Evolutionary conservation across 2,113 vertebrate genomes (phyloP).

Genomic region (Falco punctatus): DNA sequence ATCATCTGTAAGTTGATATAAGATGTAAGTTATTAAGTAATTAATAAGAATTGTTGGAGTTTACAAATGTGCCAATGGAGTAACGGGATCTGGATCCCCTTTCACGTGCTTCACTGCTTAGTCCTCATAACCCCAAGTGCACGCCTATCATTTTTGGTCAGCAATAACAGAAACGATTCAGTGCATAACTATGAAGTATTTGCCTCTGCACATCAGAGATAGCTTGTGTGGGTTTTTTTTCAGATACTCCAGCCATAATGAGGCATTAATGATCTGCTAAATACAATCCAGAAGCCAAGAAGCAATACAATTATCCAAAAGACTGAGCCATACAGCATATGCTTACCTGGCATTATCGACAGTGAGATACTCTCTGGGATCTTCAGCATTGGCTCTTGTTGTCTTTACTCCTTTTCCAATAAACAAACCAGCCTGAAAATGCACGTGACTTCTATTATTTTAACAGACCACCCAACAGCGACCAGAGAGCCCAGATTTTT

Average conservation of each 20-base stretch:
- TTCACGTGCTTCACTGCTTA: not conserved
- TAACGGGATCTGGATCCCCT: not conserved
- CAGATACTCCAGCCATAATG: not conserved
- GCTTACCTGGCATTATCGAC: slow-evolving; percentile 64
- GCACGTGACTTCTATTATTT: not conserved
- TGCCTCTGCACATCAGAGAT: not conserved
- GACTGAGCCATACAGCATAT: not conserved
- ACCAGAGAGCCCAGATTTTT: not conserved
- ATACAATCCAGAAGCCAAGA: not conserved
- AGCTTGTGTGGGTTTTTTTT: not conserved
- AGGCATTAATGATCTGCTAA: slow-evolving; percentile 41
- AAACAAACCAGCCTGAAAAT: slow-evolving; percentile 67
- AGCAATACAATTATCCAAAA: not conserved
- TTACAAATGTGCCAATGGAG: not conserved
- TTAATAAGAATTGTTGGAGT: not conserved
- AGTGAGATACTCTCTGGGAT: slow-evolving; percentile 67
- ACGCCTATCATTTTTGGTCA: not conserved
- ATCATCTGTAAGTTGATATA: not conserved
- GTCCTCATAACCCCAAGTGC: not conserved
- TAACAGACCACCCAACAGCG: not conserved
- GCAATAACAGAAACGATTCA: not conserved
- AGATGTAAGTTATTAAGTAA: not conserved
- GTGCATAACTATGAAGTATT: not conserved
- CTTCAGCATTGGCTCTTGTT: slow-evolving; percentile 43
- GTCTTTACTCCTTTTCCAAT: slow-evolving; percentile 64